Percentiles rank a stretch among this genome's conserved stretches.
Evolutionary conservation across 2,113 vertebrate genomes (phyloP).

Genomic region (Ariopsis seemanni): DNA sequence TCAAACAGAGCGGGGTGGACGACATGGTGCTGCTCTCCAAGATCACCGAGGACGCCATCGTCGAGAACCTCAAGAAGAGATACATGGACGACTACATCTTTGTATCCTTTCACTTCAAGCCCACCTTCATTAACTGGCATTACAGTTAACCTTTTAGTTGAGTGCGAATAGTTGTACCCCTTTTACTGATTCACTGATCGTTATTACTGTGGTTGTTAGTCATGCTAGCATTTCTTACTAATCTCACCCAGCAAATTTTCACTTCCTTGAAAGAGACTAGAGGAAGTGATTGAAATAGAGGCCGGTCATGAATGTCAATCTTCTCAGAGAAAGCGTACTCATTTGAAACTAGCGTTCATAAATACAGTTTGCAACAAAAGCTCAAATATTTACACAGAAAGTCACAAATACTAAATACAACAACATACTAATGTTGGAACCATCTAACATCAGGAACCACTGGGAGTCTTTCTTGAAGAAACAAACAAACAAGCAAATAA

Average conservation of each 20-base stretch:
- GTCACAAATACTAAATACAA: background rate
- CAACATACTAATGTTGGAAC: background rate
- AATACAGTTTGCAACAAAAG: background rate
- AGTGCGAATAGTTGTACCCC: background rate
- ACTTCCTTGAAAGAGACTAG: background rate
- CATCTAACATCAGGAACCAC: background rate
- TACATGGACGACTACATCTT: constrained; percentile 97
- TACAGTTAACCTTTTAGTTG: no score
- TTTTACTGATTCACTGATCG: background rate
- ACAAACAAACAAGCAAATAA: background rate
- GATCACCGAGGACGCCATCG: constrained; percentile 91
- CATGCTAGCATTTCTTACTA: background rate
- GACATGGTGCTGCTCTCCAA: constrained; percentile 98
- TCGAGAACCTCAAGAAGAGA: constrained; percentile 95
- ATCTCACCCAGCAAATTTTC: background rate
- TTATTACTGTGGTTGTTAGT: background rate
- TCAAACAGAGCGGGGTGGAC: constrained; percentile 95
- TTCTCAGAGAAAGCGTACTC: background rate
- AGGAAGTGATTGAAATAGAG: background rate
- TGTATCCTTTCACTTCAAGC: constrained; percentile 76
- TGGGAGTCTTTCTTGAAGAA: background rate
- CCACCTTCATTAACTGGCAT: background rate
- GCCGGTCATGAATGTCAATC: background rate
- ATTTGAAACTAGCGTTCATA: background rate
- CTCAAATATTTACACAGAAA: background rate